A percentile compares a stretch with the other conserved stretches of the same genome.
Evolutionary conservation across 2,888 invertebrate species (phyloP).

Genomic region (Polylopha cassiicola): DNA sequence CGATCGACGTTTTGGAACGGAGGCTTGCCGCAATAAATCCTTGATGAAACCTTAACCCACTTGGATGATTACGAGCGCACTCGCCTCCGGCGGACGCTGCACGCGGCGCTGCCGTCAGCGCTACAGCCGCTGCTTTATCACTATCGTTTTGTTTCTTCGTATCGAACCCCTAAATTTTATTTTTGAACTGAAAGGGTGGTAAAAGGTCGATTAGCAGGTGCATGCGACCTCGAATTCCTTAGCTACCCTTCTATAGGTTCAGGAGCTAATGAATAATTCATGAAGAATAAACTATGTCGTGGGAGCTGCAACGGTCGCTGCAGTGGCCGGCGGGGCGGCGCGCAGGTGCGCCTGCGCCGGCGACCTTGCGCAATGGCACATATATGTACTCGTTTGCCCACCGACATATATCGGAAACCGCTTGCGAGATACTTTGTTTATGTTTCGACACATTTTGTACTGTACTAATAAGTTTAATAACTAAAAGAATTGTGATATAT

Average conservation of each 20-base stretch:
- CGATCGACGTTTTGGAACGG: slow-evolving; percentile 72
- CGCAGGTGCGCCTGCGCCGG: slow-evolving; percentile 58
- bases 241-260: slow-evolving; percentile 42
- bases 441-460: slow-evolving; percentile 51
- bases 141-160: slow-evolving; percentile 41
- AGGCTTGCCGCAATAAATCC: slow-evolving; percentile 77
- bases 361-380: slow-evolving; percentile 72
- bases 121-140: slow-evolving; percentile 43
- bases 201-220: slow-evolving; percentile 40
- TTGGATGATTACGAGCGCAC: slow-evolving; percentile 73
- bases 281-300: slow-evolving; percentile 42
- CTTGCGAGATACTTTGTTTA: slow-evolving; percentile 60
- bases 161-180: slow-evolving; percentile 27
- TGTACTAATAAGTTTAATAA: slow-evolving; percentile 27
- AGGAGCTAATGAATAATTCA: slow-evolving; percentile 47
- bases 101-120: slow-evolving; percentile 51
- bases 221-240: slow-evolving; percentile 36
- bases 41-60: slow-evolving; percentile 77
- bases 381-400: slow-evolving; percentile 50
- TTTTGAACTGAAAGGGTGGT: slow-evolving; percentile 25
- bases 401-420: slow-evolving; percentile 62
- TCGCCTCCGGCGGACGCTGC: slow-evolving; percentile 41
- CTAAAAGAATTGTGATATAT: background rate
- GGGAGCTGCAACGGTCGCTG: slow-evolving; percentile 62
- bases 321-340: slow-evolving; percentile 40